Conservation (phyloP, 2,797 vertebrate species). For the Rhinoraja longicauda region DNA sequence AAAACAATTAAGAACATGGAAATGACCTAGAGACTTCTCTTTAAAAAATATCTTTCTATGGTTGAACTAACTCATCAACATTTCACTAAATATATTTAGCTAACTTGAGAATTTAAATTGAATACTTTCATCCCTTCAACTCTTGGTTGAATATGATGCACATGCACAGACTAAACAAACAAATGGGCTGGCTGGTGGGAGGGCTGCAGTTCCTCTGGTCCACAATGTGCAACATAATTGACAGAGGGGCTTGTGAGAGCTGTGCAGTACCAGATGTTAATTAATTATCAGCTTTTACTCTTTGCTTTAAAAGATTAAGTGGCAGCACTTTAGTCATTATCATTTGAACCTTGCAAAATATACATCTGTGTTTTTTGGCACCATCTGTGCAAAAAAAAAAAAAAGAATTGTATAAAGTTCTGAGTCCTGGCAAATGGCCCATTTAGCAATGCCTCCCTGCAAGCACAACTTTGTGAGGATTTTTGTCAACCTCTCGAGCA, state of each 20-base stretch:
- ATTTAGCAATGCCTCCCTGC: background rate
- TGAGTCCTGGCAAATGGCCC: conserved; percentile 1
- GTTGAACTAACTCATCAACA: conserved; percentile 10
- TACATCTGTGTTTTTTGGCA: conserved; percentile 33
- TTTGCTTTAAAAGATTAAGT: conserved; percentile 36
- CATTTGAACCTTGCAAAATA: conserved; percentile 29
- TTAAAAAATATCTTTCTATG: background rate
- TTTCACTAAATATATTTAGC: background rate
- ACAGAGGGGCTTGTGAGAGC: background rate
- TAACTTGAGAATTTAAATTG: background rate
- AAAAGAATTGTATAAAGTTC: conserved; percentile 13
- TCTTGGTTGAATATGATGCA: conserved; percentile 12
- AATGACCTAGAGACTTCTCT: background rate
- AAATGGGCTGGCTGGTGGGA: conserved; percentile 4
- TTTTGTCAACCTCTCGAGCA: background rate
- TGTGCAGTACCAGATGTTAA: conserved; percentile 25
- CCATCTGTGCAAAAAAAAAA: conserved; percentile 17
- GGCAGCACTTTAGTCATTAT: conserved; percentile 32
- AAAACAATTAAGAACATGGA: background rate
- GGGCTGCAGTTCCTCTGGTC: conserved; percentile 19
- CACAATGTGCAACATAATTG: conserved; percentile 18
- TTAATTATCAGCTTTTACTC: conserved; percentile 33
- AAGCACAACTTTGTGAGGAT: background rate
- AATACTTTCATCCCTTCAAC: conserved; percentile 5
- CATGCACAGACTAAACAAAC: background rate